Conservation (phyloP, 2,888 invertebrate species). For the Trichopoda pennipes region DNA sequence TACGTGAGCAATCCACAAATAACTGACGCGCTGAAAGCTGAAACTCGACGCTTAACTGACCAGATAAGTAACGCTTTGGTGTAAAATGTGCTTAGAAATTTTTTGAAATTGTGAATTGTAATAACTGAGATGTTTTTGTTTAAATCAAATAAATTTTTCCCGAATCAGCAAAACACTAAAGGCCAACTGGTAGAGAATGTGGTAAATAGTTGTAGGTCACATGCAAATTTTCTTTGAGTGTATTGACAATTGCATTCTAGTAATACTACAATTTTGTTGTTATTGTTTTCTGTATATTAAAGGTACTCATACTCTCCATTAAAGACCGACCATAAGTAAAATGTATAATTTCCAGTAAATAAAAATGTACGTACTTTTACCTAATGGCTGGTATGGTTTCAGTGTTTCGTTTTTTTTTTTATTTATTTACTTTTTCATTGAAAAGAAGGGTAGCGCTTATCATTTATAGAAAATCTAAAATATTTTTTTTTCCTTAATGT, state of each 20-base stretch:
- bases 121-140: too few relatives aligned
- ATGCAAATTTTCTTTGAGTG: constrained; percentile 22
- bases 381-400: constrained; percentile 45
- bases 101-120: too few relatives aligned
- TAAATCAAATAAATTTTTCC: too few relatives aligned
- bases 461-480: constrained; percentile 78
- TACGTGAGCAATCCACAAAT: too few relatives aligned
- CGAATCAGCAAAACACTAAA: too few relatives aligned
- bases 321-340: constrained; percentile 37
- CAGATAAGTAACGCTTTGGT: too few relatives aligned
- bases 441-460: constrained; percentile 75
- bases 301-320: constrained; percentile 28
- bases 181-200: too few relatives aligned
- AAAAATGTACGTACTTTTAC: constrained; percentile 36
- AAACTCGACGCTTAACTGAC: too few relatives aligned
- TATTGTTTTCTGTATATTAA: constrained; percentile 15
- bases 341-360: constrained; percentile 51
- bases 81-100: too few relatives aligned
- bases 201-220: too few relatives aligned
- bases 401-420: constrained; percentile 33
- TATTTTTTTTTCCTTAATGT: constrained; percentile 7
- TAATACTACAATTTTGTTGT: constrained; percentile 14
- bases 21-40: too few relatives aligned
- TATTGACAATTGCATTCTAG: constrained; percentile 40
- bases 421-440: constrained; percentile 69